Percentiles rank a stretch among this genome's conserved stretches.
Conservation (phyloP, 1,140 invertebrate species). For the Aphelenchoides besseyi region DNA sequence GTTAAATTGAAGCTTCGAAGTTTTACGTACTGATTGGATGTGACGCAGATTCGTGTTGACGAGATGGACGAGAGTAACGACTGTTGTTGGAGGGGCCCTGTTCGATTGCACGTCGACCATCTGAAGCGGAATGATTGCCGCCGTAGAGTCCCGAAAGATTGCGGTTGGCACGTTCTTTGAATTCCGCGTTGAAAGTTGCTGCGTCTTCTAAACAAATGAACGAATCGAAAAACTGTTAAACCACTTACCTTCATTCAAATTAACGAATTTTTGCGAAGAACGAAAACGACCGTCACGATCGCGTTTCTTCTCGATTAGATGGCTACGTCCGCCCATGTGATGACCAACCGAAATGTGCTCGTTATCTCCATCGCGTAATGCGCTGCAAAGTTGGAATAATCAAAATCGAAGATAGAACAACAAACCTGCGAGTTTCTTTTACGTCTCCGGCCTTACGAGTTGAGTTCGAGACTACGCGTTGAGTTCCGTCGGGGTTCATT, state of each 20-base stretch:
- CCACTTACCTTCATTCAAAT: conserved; percentile 48
- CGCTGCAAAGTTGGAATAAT: conserved; percentile 38
- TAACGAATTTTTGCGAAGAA: conserved; percentile 54
- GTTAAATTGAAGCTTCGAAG: neutral
- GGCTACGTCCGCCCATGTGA: conserved; percentile 52
- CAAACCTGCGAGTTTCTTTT: conserved; percentile 43
- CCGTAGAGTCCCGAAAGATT: conserved; percentile 38
- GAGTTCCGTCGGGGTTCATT: conserved; percentile 47
- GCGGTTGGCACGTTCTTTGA: conserved; percentile 40
- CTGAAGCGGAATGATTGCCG: neutral
- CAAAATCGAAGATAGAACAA: conserved; percentile 30
- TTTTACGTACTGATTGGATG: neutral
- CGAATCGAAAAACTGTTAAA: conserved; percentile 22
- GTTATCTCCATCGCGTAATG: conserved; percentile 42
- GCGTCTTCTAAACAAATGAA: conserved; percentile 54
- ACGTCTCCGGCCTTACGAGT: conserved; percentile 59
- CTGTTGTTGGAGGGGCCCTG: conserved; percentile 7
- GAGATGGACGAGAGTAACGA: neutral
- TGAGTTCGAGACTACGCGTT: conserved; percentile 48
- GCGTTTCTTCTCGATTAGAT: conserved; percentile 60
- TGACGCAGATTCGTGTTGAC: neutral
- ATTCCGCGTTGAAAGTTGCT: conserved; percentile 53
- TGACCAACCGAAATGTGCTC: conserved; percentile 55
- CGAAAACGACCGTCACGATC: conserved; percentile 55
- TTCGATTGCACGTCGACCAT: conserved; percentile 26